These are phyloP conservation scores for Drosophila infuscata DNA, from an alignment of 2,888 invertebrate genomes.

Conservation along the genomic window DNA sequence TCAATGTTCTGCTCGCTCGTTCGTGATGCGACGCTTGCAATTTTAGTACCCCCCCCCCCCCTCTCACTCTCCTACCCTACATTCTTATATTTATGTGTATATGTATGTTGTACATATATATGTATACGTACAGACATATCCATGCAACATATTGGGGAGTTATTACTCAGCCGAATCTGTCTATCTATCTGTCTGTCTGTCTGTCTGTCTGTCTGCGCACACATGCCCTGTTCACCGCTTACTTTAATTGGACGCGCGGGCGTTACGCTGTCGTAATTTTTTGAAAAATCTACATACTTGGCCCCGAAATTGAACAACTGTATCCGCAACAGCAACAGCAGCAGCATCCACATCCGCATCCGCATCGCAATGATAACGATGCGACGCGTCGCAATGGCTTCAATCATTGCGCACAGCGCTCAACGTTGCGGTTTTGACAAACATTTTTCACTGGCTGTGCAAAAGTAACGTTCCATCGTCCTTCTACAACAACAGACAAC, in stretches of 20 bases:
- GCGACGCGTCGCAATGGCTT: conserved; percentile 70
- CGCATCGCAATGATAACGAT: conserved; percentile 63
- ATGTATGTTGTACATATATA: conserved; percentile 28
- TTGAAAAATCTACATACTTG: conserved; percentile 73
- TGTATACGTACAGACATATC: conserved; percentile 6
- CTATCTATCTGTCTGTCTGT: conserved; percentile 6
- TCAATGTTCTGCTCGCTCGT: conserved; percentile 74
- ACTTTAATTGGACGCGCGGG: conserved; percentile 83
- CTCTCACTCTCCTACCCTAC: background rate
- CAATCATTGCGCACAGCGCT: conserved; percentile 75
- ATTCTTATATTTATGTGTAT: conserved; percentile 57
- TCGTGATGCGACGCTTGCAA: conserved; percentile 76
- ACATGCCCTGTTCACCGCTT: conserved; percentile 60
- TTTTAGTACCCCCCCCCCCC: conserved; percentile 42
- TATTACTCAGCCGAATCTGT: conserved; percentile 54
- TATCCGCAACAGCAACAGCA: conserved; percentile 15
- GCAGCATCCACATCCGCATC: conserved; percentile 36
- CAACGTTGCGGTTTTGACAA: conserved; percentile 75
- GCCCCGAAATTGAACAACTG: conserved; percentile 7
- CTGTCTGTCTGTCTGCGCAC: conserved; percentile 16
- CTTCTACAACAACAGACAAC: conserved; percentile 19
- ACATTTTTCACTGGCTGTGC: conserved; percentile 77
- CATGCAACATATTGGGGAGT: conserved; percentile 72
- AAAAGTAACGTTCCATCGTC: conserved; percentile 38
- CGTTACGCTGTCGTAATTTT: conserved; percentile 82